Conservation (phyloP, 2,888 invertebrate genomes). For the Tanytarsus gracilentus region DNA sequence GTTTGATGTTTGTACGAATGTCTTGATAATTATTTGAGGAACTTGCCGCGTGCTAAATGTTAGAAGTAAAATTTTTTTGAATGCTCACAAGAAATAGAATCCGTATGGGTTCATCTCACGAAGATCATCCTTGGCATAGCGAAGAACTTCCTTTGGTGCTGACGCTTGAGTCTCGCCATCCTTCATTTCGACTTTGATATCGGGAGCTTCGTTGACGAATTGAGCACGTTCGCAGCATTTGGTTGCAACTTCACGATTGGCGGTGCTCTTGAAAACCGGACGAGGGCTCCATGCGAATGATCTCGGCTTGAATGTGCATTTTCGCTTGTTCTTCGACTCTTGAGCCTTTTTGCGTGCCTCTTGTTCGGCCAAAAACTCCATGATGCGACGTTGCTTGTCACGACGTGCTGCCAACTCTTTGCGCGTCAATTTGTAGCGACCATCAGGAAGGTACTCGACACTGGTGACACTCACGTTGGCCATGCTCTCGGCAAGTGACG, state of each 20-base stretch:
- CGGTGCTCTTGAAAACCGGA: no score
- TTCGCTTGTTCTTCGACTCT: background rate
- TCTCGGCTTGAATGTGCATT: background rate
- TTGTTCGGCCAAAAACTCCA: background rate
- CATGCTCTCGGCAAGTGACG: background rate
- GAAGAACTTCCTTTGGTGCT: background rate
- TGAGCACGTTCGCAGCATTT: background rate
- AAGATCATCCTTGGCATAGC: slow-evolving; percentile 13
- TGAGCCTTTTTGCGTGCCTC: background rate
- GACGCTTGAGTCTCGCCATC: background rate
- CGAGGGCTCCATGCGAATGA: background rate
- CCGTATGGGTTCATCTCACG: slow-evolving; percentile 5
- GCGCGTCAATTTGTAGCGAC: background rate
- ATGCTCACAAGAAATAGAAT: background rate
- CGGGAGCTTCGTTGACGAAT: no score
- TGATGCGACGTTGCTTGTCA: slow-evolving; percentile 1
- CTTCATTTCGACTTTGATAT: background rate
- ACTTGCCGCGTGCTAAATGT: no score
- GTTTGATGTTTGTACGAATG: no score
- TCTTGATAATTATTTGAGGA: no score
- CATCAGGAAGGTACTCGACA: background rate
- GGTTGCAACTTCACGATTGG: no score
- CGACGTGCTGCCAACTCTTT: background rate
- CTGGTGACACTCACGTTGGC: background rate
- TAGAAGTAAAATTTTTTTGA: background rate